These are phyloP conservation scores for Microcebus jonahi DNA, from an alignment of 2,113 vertebrate species.

Conservation along the genomic window DNA sequence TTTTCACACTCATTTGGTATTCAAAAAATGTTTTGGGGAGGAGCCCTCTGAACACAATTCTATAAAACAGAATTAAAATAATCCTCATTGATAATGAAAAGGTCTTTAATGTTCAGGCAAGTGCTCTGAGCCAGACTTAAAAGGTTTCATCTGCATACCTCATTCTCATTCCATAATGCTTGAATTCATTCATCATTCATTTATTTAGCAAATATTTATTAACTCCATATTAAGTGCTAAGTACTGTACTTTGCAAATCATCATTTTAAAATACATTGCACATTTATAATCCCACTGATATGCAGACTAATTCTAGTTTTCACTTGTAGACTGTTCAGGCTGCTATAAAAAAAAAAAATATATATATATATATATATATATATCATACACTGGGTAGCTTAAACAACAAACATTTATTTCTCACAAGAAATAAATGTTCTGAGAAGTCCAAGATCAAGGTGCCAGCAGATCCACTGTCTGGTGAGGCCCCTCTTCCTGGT, in stretches of 20 bases:
- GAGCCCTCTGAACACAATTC: not conserved
- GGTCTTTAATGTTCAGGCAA: not conserved
- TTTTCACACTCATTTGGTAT: not conserved
- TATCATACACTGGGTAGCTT: not conserved
- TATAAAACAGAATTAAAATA: slow-evolving; percentile 20
- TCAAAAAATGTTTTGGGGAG: not conserved
- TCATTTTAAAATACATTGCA: not conserved
- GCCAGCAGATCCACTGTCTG: fast-evolving
- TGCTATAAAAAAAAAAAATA: not conserved
- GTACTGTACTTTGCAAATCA: not conserved
- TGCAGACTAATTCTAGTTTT: not conserved
- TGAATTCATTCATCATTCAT: not conserved
- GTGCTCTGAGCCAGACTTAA: not conserved
- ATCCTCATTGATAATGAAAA: not conserved
- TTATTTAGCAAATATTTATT: slow-evolving; percentile 8
- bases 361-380: too few species aligned
- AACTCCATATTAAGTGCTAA: not conserved
- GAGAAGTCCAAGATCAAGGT: not conserved
- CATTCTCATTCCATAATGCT: not conserved
- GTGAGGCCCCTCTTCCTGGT: not conserved
- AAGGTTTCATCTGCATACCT: not conserved
- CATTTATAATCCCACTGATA: not conserved
- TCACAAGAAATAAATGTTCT: not conserved
- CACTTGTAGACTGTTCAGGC: not conserved
- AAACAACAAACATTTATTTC: not conserved